Evolutionary conservation across 2,888 invertebrate species (phyloP).

Genomic region (Erynnis tages): DNA sequence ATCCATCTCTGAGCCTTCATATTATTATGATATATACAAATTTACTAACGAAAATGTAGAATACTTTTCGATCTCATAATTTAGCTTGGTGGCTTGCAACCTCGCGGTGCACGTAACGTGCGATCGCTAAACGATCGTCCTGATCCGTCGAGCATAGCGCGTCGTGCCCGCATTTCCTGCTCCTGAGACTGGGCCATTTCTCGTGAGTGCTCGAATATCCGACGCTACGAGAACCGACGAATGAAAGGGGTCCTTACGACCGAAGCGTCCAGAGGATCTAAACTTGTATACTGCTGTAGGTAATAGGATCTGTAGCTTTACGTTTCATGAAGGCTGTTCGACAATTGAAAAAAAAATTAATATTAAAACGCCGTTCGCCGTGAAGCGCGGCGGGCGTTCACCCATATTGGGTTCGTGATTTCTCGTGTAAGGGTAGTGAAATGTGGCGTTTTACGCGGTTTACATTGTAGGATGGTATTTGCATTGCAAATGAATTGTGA

Average conservation of each 20-base stretch:
- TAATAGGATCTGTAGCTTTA: constrained; percentile 14
- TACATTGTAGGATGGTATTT: constrained; percentile 18
- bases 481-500: constrained; percentile 18
- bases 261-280: neutral
- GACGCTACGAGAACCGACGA: no score
- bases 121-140: neutral
- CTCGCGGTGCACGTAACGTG: constrained; percentile 2
- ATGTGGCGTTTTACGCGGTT: constrained; percentile 15
- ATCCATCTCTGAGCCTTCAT: neutral
- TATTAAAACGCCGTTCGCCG: neutral
- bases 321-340: constrained; percentile 20
- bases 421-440: constrained; percentile 2
- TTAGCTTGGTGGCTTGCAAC: neutral
- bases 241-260: neutral
- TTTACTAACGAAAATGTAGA: constrained; percentile 1
- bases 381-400: constrained; percentile 5
- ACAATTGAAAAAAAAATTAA: constrained; percentile 13
- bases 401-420: constrained; percentile 12
- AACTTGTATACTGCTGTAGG: constrained; percentile 1
- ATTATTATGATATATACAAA: neutral
- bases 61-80: constrained; percentile 15
- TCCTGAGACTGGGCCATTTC: constrained; percentile 6
- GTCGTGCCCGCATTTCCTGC: constrained; percentile 10
- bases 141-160: neutral
- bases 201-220: neutral